phyloP scores from a whole-genome alignment of 2,113 vertebrate genomes.

The Lates calcarifer region DNA sequence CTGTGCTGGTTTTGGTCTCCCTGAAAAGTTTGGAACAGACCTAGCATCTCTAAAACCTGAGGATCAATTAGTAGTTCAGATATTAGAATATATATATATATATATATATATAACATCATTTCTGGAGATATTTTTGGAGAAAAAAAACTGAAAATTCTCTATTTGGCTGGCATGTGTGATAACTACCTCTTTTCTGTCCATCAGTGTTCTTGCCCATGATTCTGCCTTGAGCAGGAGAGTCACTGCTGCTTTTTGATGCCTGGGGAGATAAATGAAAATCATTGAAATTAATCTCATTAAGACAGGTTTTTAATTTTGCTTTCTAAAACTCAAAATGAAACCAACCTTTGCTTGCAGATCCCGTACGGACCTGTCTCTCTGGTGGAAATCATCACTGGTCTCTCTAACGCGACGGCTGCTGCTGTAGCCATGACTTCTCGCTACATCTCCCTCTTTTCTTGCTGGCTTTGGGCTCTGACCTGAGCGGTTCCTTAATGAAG shows the following conservation, averaged over 20 bases:
- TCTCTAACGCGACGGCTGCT: slow-evolving; percentile 48
- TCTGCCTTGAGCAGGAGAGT: slow-evolving; percentile 47
- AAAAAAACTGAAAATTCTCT: background rate
- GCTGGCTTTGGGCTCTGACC: slow-evolving; percentile 37
- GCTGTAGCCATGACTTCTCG: slow-evolving; percentile 54
- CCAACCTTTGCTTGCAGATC: slow-evolving; percentile 65
- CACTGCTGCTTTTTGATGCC: slow-evolving; percentile 54
- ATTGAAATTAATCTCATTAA: background rate
- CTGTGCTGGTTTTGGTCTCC: slow-evolving; percentile 36
- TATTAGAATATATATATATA: no score
- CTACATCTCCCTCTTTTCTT: slow-evolving; percentile 14
- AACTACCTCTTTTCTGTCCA: slow-evolving; percentile 68
- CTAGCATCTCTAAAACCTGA: slow-evolving; percentile 62
- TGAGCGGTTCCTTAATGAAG: slow-evolving; percentile 51
- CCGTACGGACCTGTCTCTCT: slow-evolving; percentile 9
- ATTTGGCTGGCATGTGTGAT: background rate
- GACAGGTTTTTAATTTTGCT: background rate
- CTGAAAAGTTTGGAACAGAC: slow-evolving; percentile 54
- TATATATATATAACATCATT: background rate
- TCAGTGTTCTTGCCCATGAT: slow-evolving; percentile 56
- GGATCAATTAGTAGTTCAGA: no score
- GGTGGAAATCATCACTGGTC: slow-evolving; percentile 9
- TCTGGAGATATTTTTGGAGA: background rate
- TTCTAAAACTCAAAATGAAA: background rate
- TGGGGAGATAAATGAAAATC: slow-evolving; percentile 38